Evolutionary conservation across 2,888 invertebrate species (phyloP), one percentile per base, ranked within the genome.

Genomic region (Chymomyza amoena): DNA sequence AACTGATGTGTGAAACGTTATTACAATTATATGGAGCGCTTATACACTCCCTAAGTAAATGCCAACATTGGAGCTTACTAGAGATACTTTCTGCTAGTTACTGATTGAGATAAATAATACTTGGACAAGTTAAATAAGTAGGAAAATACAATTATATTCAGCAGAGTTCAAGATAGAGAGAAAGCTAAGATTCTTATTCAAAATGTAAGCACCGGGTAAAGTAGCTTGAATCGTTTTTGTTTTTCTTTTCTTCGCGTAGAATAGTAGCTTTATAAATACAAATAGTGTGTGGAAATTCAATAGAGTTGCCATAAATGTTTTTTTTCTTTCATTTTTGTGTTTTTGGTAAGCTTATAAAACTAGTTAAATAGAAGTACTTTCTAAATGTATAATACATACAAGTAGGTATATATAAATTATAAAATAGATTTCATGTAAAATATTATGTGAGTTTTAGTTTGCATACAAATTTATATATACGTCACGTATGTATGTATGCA

Each of bases 391-490:
- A 87, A 85, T 87, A 82, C 82, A 81, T 82, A 82, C 84, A 82
- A 77, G 87, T 87, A 77, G 85, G 85, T 77, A 80, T 61, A 73
- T 73, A 76, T 81, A 84, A 85, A 85, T 80, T 85, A 85, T 88
- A 85, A 85, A 85, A 88, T 85, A 85, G 77, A 70, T 78, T 85
- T 76, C 88, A 72, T 88, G 89, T 84, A 82, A 88, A 84, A 81
- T 88, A 84, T 85, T 87, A 87, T 87, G 83, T 84, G 72, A 78
- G 74, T 82, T 32, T 56, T 61, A 56, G 59, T 50, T 51, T 61
- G 16, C 45, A 54, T 54, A 64, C 54, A 32, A 28, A 64, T 39
- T 76, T 78, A 84, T 84, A 75, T 78, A 78, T 73, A 73, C 73
- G 67, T 84, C 68, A 50, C 71, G 54, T 45, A 45, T 45, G 39